Evolutionary conservation across 2,888 invertebrate genomes (phyloP).

Genomic region (Parasteatoda lunata): DNA sequence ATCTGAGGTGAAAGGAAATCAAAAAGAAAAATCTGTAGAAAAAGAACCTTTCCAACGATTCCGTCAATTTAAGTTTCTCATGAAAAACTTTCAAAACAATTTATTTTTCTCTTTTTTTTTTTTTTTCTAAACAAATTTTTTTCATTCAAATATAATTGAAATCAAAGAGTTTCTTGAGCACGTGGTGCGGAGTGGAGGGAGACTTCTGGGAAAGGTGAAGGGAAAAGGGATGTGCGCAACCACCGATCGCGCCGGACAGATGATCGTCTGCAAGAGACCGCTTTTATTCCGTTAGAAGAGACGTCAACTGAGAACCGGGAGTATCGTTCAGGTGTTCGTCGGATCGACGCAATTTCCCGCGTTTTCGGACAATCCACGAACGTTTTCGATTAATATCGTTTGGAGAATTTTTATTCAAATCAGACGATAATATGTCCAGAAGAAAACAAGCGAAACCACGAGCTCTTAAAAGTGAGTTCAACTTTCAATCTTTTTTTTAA

Average conservation of each 20-base stretch:
- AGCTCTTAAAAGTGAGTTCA: conserved; percentile 81
- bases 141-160: neutral
- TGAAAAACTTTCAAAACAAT: neutral
- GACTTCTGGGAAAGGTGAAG: conserved; percentile 15
- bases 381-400: neutral
- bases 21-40: too few relatives aligned
- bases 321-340: conserved; percentile 9
- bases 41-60: neutral
- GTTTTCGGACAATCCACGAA: neutral
- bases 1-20: too few relatives aligned
- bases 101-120: neutral
- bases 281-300: neutral
- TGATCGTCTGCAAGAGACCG: conserved; percentile 19
- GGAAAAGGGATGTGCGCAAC: conserved; percentile 39
- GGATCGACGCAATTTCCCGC: conserved; percentile 3
- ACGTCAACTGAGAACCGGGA: conserved; percentile 4
- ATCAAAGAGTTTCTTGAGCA: conserved; percentile 22
- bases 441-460: conserved; percentile 83
- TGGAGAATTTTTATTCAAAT: neutral
- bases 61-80: neutral
- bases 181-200: conserved; percentile 19
- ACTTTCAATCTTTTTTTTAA: neutral
- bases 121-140: neutral
- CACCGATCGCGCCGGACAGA: conserved; percentile 33
- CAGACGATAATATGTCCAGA: conserved; percentile 78